Percentiles rank a stretch among this genome's conserved stretches.
These are phyloP conservation scores for Urophycis tenuis DNA, from an alignment of 2,797 vertebrate genomes.

Conservation along the genomic window DNA sequence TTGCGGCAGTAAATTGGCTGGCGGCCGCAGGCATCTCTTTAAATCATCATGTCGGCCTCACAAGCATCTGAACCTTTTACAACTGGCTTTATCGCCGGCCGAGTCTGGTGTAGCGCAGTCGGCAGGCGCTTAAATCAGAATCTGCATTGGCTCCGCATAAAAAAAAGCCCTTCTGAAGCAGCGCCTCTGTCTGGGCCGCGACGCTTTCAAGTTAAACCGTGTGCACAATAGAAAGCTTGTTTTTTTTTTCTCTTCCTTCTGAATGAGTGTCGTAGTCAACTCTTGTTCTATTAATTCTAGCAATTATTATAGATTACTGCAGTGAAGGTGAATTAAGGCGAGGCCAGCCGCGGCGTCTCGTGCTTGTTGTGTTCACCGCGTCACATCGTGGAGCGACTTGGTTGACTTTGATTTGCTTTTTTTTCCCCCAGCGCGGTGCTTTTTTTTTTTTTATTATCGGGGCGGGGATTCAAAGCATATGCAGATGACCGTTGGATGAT, in stretches of 20 bases:
- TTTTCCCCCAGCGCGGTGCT: too few species aligned
- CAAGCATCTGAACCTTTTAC: not conserved
- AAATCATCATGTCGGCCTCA: constrained; percentile 8
- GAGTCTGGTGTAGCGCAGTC: not conserved
- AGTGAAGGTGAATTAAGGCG: too few species aligned
- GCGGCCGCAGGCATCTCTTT: constrained; percentile 17
- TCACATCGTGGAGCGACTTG: too few species aligned
- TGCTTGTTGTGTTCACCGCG: too few species aligned
- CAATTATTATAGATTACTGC: not conserved
- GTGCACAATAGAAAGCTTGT: not conserved
- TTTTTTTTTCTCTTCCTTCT: not conserved
- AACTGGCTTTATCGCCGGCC: not conserved
- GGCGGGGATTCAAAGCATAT: not conserved
- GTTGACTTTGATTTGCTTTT: too few species aligned
- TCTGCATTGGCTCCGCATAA: not conserved
- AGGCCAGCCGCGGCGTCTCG: too few species aligned
- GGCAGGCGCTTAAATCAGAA: not conserved
- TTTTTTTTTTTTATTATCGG: not conserved
- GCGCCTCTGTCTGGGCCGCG: too few species aligned
- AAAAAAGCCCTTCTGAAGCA: not conserved
- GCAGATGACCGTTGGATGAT: not conserved
- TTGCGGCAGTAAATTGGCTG: constrained; percentile 5
- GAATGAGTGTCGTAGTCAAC: not conserved
- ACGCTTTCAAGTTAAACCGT: not conserved
- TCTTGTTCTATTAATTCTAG: not conserved